phyloP scores from a whole-genome alignment of 2,888 invertebrate species.

The Lycaena phlaeas region DNA sequence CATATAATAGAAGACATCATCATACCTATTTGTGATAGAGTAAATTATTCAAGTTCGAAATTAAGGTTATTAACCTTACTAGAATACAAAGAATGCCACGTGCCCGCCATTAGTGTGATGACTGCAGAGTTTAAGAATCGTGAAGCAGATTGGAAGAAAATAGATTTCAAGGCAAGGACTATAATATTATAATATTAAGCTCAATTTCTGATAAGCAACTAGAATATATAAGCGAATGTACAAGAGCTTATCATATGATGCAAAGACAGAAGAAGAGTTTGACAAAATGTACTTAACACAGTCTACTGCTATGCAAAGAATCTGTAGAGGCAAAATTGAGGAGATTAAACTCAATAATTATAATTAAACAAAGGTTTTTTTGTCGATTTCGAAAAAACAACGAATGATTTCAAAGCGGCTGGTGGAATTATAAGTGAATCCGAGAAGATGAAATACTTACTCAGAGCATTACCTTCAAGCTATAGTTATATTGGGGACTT shows the following conservation, averaged over 20 bases:
- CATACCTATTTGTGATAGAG: conserved; percentile 23
- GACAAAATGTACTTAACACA: conserved; percentile 23
- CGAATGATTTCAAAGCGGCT: conserved; percentile 23
- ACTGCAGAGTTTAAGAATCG: no score
- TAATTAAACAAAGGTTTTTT: conserved; percentile 22
- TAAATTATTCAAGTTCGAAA: conserved; percentile 24
- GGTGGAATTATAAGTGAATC: conserved; percentile 21
- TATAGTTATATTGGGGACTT: conserved; percentile 27
- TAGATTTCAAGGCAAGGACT: conserved; percentile 20
- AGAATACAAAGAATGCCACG: conserved; percentile 24
- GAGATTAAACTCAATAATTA: conserved; percentile 23
- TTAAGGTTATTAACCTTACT: conserved; percentile 21
- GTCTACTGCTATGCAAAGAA: conserved; percentile 24
- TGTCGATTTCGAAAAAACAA: conserved; percentile 22
- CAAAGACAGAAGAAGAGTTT: conserved; percentile 19
- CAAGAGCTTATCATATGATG: conserved; percentile 20
- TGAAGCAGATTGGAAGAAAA: conserved; percentile 19
- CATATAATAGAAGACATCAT: conserved; percentile 19
- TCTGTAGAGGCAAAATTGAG: conserved; percentile 24
- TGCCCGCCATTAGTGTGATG: conserved; percentile 11
- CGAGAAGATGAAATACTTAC: conserved; percentile 24
- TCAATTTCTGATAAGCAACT: conserved; percentile 23
- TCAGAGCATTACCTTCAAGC: conserved; percentile 23
- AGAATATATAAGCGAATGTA: conserved; percentile 21
- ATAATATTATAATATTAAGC: conserved; percentile 22